phyloP scores from a whole-genome alignment of 2,797 vertebrate genomes.

The Squalus acanthias region DNA sequence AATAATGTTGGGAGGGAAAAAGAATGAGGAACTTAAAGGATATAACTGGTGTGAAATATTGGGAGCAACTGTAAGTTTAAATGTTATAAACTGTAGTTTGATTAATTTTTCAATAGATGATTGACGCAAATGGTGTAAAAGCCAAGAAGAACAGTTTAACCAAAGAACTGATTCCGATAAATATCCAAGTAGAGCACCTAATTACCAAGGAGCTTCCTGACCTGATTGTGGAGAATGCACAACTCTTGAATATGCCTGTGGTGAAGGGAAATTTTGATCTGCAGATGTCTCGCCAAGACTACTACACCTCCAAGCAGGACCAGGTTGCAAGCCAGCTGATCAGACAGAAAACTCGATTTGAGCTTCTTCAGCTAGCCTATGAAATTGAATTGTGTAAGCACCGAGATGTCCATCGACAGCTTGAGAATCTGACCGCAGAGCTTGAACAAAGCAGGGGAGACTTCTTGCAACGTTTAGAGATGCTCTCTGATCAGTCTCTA shows the following conservation, averaged over 20 bases:
- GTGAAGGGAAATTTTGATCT: slow-evolving; percentile 70
- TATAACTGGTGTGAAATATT: not conserved
- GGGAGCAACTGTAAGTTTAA: not conserved
- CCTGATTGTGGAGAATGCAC: slow-evolving; percentile 69
- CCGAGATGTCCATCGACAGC: slow-evolving; percentile 53
- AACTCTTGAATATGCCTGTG: slow-evolving; percentile 67
- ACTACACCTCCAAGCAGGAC: slow-evolving; percentile 68
- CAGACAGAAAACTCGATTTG: slow-evolving; percentile 79
- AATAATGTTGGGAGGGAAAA: not conserved
- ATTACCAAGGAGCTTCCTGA: slow-evolving; percentile 64
- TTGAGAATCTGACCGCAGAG: slow-evolving; percentile 59
- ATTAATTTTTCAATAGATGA: slow-evolving; percentile 45
- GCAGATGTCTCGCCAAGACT: slow-evolving; percentile 72
- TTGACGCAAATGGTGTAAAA: slow-evolving; percentile 53
- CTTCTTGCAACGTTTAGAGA: slow-evolving; percentile 54
- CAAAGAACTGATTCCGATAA: slow-evolving; percentile 63
- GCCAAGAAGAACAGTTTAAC: slow-evolving; percentile 60
- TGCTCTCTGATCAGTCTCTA: slow-evolving; percentile 60
- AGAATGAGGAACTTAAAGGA: not conserved
- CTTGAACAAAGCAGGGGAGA: slow-evolving; percentile 54
- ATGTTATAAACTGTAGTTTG: not conserved
- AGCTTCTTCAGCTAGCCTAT: slow-evolving; percentile 73
- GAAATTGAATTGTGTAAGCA: slow-evolving; percentile 72
- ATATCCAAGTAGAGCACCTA: slow-evolving; percentile 66
- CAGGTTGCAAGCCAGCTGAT: slow-evolving; percentile 72